phyloP scores from a whole-genome alignment of 2,888 invertebrate species.

The Heteropelma amictum region DNA sequence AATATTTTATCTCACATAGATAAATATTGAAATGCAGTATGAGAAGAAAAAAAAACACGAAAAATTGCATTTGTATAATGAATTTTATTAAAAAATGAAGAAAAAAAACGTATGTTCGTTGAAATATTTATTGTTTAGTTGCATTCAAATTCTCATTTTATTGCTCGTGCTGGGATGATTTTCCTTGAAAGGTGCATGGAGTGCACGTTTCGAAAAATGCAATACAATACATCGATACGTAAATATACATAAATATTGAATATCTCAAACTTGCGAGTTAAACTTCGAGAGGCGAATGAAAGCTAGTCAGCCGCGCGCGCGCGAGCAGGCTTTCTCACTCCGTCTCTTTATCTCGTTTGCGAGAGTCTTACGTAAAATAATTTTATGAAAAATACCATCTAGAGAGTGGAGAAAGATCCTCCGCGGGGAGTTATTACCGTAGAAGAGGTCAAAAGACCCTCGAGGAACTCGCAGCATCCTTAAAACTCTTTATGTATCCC shows the following conservation, averaged over 20 bases:
- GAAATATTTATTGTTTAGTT: no score
- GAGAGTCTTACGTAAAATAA: conserved; percentile 48
- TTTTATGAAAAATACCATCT: conserved; percentile 44
- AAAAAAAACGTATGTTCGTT: no score
- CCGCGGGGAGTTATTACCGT: conserved; percentile 32
- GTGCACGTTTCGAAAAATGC: neutral
- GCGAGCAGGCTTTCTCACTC: neutral
- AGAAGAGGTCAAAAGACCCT: conserved; percentile 48
- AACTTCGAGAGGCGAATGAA: conserved; percentile 1
- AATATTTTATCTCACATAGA: conserved; percentile 7
- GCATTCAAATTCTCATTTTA: no score
- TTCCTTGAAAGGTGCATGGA: conserved; percentile 8
- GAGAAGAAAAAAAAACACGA: no score
- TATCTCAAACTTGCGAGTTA: conserved; percentile 20
- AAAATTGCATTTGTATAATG: no score
- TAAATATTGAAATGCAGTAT: no score
- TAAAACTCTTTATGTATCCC: neutral
- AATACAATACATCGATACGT: neutral
- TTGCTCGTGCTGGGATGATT: conserved; percentile 39
- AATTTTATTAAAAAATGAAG: no score
- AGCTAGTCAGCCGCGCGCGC: neutral
- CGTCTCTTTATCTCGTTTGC: neutral
- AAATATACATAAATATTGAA: neutral
- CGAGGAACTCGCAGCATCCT: conserved; percentile 1
- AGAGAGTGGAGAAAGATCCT: conserved; percentile 8